Base-by-base conservation (phyloP, 2,888 invertebrate species). In the Acanthopleura granulata region DNA sequence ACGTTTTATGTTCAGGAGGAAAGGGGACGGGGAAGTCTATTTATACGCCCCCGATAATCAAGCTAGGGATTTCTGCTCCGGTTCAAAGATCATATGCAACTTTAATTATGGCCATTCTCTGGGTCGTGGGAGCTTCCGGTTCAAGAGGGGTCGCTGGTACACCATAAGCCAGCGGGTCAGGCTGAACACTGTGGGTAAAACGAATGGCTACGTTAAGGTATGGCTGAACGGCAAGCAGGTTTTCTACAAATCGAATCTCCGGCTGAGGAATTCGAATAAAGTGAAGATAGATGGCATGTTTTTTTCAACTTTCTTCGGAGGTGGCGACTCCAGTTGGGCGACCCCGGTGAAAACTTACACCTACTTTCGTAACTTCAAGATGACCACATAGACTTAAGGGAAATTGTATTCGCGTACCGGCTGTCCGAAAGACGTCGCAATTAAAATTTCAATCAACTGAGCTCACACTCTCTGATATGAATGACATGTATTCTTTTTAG, bases 291-390 rank as follows among this genome's bases (percentile, higher is more conserved):
- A 82, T 30, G 83, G 83, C 0, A 73, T 86, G 49, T 82, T 83
- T 77, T 85, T 86, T 72, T 84, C 84, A 0, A 85, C 84, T 25
- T 85, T 86, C 75, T 86, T 83, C 72, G 86, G 85, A 3, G 86
- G 86, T 9, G 49, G 66, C 16, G 78, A 76, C 70, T 29, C 62
- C 11, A 62, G 66, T n/a, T 86, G 82, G 81, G 83, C 82, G 0
- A 77, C 84, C n/a, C 79, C 80, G 3, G 66, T 62, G 25, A 79
- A 82, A 72, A 82, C 82, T 12, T 82, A 82, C 74, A 81, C 86
- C 16, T 81, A 83, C 73, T 86, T 75, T 77, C 81, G 79, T 71
- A 84, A 86, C 76, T 83, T 86, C 29, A 27, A 66, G 25, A 27
- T 66, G 66, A 66, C 66, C 18, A 57, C 57, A 6, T 57, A 57